Percentiles rank a stretch among this genome's conserved stretches.
These are phyloP conservation scores for Junco hyemalis DNA, from an alignment of 2,113 vertebrate genomes.

Conservation along the genomic window DNA sequence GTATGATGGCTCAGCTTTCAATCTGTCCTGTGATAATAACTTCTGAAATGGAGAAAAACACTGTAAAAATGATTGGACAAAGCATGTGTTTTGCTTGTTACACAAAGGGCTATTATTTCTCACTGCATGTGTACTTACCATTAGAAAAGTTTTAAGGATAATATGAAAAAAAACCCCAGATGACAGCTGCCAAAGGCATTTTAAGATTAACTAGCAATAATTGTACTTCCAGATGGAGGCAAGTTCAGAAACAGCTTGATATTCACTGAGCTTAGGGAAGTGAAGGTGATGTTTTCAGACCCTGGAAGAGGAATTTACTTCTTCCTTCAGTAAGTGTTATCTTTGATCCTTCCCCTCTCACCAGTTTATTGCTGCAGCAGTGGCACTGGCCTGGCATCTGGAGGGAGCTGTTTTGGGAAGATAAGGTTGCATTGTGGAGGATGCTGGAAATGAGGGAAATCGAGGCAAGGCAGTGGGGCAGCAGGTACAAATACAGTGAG, in stretches of 20 bases:
- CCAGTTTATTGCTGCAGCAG: neutral
- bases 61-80: constrained; percentile 32
- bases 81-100: neutral
- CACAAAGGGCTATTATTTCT: constrained; percentile 37
- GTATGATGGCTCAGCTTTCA: neutral
- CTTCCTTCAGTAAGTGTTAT: neutral
- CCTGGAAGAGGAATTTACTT: neutral
- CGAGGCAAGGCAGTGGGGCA: neutral
- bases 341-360: neutral
- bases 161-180: neutral
- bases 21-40: constrained; percentile 25
- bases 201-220: constrained; percentile 1
- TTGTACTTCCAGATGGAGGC: neutral
- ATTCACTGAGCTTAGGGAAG: neutral
- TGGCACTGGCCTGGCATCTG: neutral
- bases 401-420: neutral
- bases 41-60: constrained; percentile 15
- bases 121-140: constrained; percentile 28
- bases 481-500: neutral
- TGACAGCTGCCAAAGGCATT: neutral
- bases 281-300: neutral
- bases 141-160: constrained; percentile 37
- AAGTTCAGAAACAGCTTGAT: neutral
- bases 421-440: neutral
- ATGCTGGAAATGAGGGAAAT: neutral